phyloP scores from a whole-genome alignment of 2,113 vertebrate genomes.

The Cynocephalus volans region DNA sequence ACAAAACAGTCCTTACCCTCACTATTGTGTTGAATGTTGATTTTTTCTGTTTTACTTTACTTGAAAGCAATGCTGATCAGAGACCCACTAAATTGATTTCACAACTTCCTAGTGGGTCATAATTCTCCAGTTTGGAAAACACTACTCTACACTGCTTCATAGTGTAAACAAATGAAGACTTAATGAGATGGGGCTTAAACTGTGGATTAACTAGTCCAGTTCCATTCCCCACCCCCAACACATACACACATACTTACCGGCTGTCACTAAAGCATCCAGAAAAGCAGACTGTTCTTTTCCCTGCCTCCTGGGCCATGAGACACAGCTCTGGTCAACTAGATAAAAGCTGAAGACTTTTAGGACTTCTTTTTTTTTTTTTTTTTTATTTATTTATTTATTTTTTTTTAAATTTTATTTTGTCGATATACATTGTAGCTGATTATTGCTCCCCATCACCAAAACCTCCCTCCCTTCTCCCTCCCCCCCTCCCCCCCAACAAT shows the following conservation, averaged over 20 bases:
- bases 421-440: no score
- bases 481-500: no score
- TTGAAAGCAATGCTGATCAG: not conserved
- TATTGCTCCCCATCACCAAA: no score
- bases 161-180: not conserved
- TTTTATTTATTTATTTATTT: no score
- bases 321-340: not conserved
- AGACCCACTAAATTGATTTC: not conserved
- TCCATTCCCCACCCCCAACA: no score
- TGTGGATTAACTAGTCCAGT: not conserved
- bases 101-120: not conserved
- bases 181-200: no score
- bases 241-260: not conserved
- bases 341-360: not conserved
- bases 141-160: no score
- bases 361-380: no score
- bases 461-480: no score
- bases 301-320: not conserved
- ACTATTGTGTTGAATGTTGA: not conserved
- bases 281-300: not conserved
- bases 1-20: not conserved
- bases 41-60: not conserved
- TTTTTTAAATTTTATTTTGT: no score
- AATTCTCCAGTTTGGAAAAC: not conserved
- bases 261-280: not conserved